Evolutionary conservation across 2,113 vertebrate species (phyloP), one percentile per base, ranked within the genome.

Genomic region (Setophaga kirtlandii): DNA sequence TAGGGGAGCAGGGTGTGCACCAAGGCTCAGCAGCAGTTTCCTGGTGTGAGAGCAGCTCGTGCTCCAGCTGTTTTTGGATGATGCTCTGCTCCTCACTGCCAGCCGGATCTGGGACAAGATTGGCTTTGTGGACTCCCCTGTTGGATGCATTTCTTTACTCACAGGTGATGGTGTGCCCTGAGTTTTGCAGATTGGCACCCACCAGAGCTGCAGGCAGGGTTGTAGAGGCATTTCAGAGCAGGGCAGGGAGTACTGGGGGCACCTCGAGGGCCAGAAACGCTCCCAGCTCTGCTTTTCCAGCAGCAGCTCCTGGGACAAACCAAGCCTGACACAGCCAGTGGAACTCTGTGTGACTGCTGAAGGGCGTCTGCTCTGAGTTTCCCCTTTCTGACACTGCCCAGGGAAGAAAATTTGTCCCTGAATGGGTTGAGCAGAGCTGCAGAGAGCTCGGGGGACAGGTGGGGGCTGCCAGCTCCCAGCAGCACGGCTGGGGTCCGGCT

Each of bases 301-400:
- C 79, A 74, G 55, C 83, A 81, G 27, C 9, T 5, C 60, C 55
- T 41, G 42, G 23, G 44, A 35, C 47, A 50, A 62, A 28, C 3
- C 8, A 18, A 50, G 56, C 69, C 60, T 37, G 59, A 19, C 46
- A 31, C 1, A 79, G 47, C 39, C 4, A 2, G 16, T 0, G 13
- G 23, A 12, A 47, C 23, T 24, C 82, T 73, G 27, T 23, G 3
- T 1, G 1, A 5, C 44, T 41, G 20, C 67, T 23, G 27, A 87
- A 80, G 37, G n/a, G 31, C 0, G 0, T 63, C 42, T 87, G 65
- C 52, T 84, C 33, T 0, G 1, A 11, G 28, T 60, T 77, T 65
- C 21, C 35, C 56, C 64, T 89, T 79, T 31, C 22, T 4, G 2
- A 4, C 24, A 10, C 53, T 88, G 88, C 49, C n/a, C 4, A 2